These are phyloP conservation scores for Tetragnatha versicolor DNA, from an alignment of 1,140 invertebrate genomes.

Conservation along the genomic window DNA sequence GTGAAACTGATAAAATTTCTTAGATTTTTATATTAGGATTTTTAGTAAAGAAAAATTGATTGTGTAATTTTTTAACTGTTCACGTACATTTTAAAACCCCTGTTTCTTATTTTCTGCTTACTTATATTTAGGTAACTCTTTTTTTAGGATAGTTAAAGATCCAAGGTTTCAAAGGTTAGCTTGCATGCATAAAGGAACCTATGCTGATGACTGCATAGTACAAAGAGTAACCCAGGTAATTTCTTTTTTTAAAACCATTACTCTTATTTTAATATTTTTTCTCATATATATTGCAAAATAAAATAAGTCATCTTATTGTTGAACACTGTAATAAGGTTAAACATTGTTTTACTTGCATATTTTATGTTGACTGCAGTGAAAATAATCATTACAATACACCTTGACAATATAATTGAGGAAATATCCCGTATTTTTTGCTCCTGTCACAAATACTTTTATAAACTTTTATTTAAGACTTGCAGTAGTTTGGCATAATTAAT, in stretches of 20 bases:
- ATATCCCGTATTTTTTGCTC: neutral
- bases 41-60: no score
- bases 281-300: no score
- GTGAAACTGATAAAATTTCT: no score
- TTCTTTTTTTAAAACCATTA: neutral
- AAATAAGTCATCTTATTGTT: no score
- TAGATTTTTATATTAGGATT: no score
- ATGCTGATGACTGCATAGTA: conserved; percentile 98
- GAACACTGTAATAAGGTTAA: no score
- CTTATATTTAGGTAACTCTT: neutral
- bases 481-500: neutral
- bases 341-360: no score
- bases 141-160: conserved; percentile 86
- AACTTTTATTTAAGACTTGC: neutral
- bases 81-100: no score
- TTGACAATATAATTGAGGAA: neutral
- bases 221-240: conserved; percentile 88
- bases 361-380: no score
- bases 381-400: no score
- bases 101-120: no score
- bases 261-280: neutral
- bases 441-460: neutral
- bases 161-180: conserved; percentile 89
- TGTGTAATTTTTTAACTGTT: no score
- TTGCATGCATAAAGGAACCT: conserved; percentile 97